phyloP scores from a whole-genome alignment of 2,113 vertebrate species.

The Peromyscus polionotus region DNA sequence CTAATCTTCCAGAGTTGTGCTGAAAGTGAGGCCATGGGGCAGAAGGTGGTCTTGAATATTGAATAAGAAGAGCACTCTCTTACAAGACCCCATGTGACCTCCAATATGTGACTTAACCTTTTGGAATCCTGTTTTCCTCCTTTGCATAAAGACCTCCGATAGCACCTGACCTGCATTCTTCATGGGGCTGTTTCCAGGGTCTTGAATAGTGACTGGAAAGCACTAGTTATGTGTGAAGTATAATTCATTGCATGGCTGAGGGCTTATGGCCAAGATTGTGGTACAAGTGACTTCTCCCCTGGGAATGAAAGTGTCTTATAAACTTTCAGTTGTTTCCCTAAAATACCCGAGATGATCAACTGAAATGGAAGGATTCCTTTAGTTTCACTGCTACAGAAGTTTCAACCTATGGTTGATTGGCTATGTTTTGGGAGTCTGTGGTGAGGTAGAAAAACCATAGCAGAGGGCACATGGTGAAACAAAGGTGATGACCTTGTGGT shows the following conservation, averaged over 20 bases:
- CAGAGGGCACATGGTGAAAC: not conserved
- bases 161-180: not conserved
- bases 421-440: not conserved
- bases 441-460: not conserved
- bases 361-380: not conserved
- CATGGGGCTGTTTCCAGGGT: not conserved
- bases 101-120: constrained; percentile 12
- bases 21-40: not conserved
- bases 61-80: not conserved
- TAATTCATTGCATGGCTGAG: not conserved
- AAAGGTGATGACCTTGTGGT: not conserved
- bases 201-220: not conserved
- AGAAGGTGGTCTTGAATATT: constrained; percentile 12
- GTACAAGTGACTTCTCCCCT: not conserved
- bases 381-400: not conserved
- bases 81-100: not conserved
- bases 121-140: not conserved
- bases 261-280: not conserved
- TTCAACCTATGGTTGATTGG: not conserved
- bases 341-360: not conserved
- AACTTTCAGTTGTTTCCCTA: not conserved
- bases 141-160: not conserved
- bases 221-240: not conserved
- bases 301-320: not conserved
- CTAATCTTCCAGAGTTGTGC: not conserved